Conservation (phyloP, 2,113 vertebrate genomes). For the Rhinoptilus africanus region DNA sequence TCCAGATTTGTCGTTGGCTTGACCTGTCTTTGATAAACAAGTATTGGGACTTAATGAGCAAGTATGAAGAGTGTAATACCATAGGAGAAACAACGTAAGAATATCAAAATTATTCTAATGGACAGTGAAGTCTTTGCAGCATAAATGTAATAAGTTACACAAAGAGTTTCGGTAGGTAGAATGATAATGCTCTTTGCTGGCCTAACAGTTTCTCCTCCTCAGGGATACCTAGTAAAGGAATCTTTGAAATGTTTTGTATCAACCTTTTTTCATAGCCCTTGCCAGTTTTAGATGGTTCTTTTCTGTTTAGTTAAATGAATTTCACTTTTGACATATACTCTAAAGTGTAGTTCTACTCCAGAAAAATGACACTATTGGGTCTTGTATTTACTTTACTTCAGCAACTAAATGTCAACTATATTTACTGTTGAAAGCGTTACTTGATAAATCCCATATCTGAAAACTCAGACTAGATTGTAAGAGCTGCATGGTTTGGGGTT, state of each 20-base stretch:
- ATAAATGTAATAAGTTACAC: not conserved
- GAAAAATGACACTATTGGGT: constrained; percentile 34
- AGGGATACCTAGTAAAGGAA: not conserved
- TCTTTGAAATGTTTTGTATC: constrained; percentile 32
- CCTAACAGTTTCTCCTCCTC: not conserved
- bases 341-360: not conserved
- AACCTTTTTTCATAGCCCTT: constrained; percentile 23
- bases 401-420: constrained; percentile 28
- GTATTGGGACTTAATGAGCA: not conserved
- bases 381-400: constrained; percentile 42
- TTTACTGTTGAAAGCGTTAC: not conserved
- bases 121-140: not conserved
- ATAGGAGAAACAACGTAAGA: not conserved
- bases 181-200: not conserved
- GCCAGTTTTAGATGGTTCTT: constrained; percentile 18
- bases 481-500: not conserved
- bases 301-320: constrained; percentile 59
- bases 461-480: not conserved
- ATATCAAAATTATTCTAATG: not conserved
- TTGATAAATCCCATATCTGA: constrained; percentile 32
- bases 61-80: not conserved
- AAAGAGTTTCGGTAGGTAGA: not conserved
- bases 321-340: constrained; percentile 10
- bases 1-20: not conserved
- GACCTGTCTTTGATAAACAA: constrained; percentile 7